Evolutionary conservation across 2,888 invertebrate genomes (phyloP).

Genomic region (Unio pictorum): DNA sequence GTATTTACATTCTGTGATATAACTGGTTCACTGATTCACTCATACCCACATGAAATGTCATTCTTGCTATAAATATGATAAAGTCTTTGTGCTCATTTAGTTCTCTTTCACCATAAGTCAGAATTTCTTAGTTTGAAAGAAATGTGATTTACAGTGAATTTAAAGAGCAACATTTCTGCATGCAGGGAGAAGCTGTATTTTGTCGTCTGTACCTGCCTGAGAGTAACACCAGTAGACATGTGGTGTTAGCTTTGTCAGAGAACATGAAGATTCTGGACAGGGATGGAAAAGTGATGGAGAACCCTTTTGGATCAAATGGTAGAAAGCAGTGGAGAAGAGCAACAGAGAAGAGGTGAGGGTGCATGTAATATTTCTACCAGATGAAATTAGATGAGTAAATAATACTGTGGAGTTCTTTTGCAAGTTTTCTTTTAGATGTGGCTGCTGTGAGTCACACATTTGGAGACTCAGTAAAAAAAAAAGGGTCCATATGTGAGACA

Average conservation of each 20-base stretch:
- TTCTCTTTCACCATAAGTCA: background rate
- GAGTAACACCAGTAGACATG: constrained; percentile 88
- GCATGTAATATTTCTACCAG: background rate
- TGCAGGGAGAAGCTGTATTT: constrained; percentile 89
- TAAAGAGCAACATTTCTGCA: constrained; percentile 1
- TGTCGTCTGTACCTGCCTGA: constrained; percentile 92
- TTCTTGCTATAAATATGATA: no score
- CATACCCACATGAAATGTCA: no score
- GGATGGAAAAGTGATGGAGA: constrained; percentile 75
- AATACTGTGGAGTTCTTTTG: no score
- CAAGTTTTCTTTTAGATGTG: no score
- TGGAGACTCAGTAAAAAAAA: no score
- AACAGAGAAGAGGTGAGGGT: constrained; percentile 73
- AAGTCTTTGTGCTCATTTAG: no score
- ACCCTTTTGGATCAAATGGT: constrained; percentile 55
- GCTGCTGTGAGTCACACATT: no score
- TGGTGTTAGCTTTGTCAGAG: constrained; percentile 87
- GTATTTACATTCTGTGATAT: no score
- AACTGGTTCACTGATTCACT: no score
- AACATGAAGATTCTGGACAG: constrained; percentile 89
- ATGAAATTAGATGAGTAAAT: background rate
- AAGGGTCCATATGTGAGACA: no score
- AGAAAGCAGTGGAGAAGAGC: constrained; percentile 72
- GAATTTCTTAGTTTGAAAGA: background rate
- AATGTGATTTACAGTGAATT: background rate